phyloP scores from a whole-genome alignment of 2,113 vertebrate species.

The Prietella phreatophila region DNA sequence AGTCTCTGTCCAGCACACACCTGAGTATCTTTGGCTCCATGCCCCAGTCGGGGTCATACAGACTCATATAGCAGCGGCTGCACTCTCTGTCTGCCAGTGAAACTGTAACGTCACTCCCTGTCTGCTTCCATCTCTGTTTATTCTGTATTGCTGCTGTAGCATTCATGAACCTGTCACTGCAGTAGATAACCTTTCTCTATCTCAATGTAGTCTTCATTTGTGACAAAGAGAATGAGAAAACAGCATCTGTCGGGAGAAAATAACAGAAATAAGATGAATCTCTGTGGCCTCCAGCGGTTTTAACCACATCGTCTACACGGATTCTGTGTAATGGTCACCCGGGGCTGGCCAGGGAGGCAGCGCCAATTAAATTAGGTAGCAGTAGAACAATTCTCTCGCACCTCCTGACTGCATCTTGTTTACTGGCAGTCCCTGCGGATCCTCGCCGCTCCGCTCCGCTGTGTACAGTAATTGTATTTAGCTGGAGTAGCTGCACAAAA shows the following conservation, averaged over 20 bases:
- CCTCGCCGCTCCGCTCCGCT: slow-evolving; percentile 43
- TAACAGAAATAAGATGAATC: slow-evolving; percentile 40
- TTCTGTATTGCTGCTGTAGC: slow-evolving; percentile 6
- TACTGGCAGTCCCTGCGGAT: slow-evolving; percentile 45
- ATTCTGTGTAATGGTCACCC: slow-evolving; percentile 54
- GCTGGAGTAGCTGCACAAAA: slow-evolving; percentile 40
- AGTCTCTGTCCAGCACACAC: slow-evolving; percentile 8
- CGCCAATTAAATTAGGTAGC: slow-evolving; percentile 61
- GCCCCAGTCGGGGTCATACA: slow-evolving; percentile 6
- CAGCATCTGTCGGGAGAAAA: slow-evolving; percentile 18
- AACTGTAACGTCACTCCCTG: slow-evolving; percentile 9
- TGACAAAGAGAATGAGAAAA: slow-evolving; percentile 36
- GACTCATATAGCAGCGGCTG: slow-evolving; percentile 13
- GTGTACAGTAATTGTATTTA: slow-evolving; percentile 59
- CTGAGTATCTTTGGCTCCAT: slow-evolving; percentile 17
- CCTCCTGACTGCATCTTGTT: slow-evolving; percentile 53
- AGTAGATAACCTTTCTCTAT: slow-evolving; percentile 36
- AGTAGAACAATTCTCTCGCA: slow-evolving; percentile 46
- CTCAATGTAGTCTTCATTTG: slow-evolving; percentile 32
- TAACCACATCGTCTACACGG: slow-evolving; percentile 48
- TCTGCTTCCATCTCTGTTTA: slow-evolving; percentile 20
- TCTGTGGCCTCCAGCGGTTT: slow-evolving; percentile 47
- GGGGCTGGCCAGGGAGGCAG: slow-evolving; percentile 51
- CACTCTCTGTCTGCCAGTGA: slow-evolving; percentile 4
- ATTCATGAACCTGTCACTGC: slow-evolving; percentile 34